Percentiles rank a stretch among this genome's conserved stretches.
Evolutionary conservation across 2,888 invertebrate species (phyloP).

Genomic region (Podotricha telesiphe): DNA sequence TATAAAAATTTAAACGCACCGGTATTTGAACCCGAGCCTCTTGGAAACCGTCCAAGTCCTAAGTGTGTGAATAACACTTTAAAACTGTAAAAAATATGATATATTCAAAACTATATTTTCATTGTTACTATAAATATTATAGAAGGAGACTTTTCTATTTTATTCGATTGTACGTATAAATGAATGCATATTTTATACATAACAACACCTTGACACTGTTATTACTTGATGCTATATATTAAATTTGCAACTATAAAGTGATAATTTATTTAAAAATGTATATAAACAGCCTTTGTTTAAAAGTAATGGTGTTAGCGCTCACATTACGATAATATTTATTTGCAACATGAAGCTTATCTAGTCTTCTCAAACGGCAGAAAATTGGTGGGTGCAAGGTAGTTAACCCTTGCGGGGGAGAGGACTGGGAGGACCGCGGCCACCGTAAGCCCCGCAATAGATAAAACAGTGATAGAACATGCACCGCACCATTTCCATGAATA

Average conservation of each 20-base stretch:
- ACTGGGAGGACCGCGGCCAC: conserved; percentile 40
- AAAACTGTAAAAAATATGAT: too few species aligned
- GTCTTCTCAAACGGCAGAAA: conserved; percentile 77
- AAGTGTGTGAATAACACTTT: too few species aligned
- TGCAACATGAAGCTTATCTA: conserved; percentile 75
- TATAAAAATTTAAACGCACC: too few species aligned
- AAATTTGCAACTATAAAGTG: conserved; percentile 1
- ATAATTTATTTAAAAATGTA: conserved; percentile 1
- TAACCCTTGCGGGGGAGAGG: conserved; percentile 72
- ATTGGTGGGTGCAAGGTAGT: conserved; percentile 79
- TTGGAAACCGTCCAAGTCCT: too few species aligned
- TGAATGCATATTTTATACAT: too few species aligned
- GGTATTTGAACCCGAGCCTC: too few species aligned
- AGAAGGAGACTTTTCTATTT: too few species aligned
- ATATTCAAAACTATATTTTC: too few species aligned
- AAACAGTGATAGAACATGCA: conserved; percentile 85
- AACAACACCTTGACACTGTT: too few species aligned
- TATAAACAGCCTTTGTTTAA: conserved; percentile 56
- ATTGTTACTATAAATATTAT: too few species aligned
- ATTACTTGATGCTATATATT: too few species aligned
- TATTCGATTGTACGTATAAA: too few species aligned
- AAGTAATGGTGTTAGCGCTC: conserved; percentile 68
- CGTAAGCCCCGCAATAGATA: conserved; percentile 82
- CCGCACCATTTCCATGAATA: conserved; percentile 82
- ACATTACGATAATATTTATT: conserved; percentile 78